Base-by-base conservation (phyloP, 2,113 vertebrate species). In the Smithornis capensis region DNA sequence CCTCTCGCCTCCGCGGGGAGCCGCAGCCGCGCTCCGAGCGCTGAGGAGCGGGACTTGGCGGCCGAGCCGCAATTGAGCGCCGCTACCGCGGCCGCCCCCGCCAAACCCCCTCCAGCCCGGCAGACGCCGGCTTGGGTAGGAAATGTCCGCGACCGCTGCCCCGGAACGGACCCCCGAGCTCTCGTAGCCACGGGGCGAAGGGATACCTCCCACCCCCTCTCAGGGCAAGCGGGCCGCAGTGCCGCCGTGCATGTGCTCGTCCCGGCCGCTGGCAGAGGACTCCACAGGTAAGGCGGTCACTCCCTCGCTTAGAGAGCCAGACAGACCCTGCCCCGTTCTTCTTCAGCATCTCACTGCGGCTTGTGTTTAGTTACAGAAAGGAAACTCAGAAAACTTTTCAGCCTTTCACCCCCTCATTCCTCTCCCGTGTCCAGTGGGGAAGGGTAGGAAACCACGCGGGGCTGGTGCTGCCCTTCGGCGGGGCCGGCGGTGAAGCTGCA, bases 381-480 rank as follows among this genome's bases (percentile, higher is more conserved):
- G 45, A 23, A 83, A 95, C 35, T 82, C 45, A 6, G 44, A 28
- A 88, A 94, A 96, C 88, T 96, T 96, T 90, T 21, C 70, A 33
- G 53, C 28, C 50, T 67, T 47, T 59, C 22, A 44, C 16, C 7
- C 25, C 50, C 17, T 16, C n/a, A 31, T 27, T 17, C 35, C 27
- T 76, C 6, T 71, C 31, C 78, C 14, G 24, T n/a, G 37, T 31
- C 57, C 67, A 18, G 80, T 4, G 9, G 55, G 31, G 52, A 74
- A 19, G 9, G 17, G 8, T 14, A 65, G 42, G 68, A 59, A 87
- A 29, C 17, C 40, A 33, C 12, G 13, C 8, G 4, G 42, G 49
- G 55, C 45, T 82, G 29, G 18, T 19, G 50, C 45, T 10, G 14
- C 62, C 40, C 29, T 64, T 38, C 27, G 45, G 31, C 4, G 37